A percentile compares a stretch with the other conserved stretches of the same genome.
These are phyloP conservation scores for Brachyhypopomus occidentalis DNA, from an alignment of 2,113 vertebrate species.

Conservation along the genomic window DNA sequence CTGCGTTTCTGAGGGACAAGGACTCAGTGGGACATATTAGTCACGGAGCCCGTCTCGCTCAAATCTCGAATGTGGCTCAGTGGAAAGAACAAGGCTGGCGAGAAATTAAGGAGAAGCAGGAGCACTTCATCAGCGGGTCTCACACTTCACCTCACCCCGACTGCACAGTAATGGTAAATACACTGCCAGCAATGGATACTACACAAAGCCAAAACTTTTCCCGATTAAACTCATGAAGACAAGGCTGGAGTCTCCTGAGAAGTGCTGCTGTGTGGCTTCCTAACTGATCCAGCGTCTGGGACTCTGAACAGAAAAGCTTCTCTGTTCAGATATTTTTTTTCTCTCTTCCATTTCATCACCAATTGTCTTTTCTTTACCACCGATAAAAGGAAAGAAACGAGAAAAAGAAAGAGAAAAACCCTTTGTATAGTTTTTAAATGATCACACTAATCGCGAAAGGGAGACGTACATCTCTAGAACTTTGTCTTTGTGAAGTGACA, in stretches of 20 bases:
- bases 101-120: conserved; percentile 70
- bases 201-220: not conserved
- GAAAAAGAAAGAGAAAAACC: not conserved
- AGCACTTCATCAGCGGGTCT: conserved; percentile 66
- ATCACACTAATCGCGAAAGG: not conserved
- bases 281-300: too few species aligned
- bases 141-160: conserved; percentile 45
- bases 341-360: not conserved
- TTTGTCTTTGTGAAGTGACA: not conserved
- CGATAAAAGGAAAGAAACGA: not conserved
- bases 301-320: too few species aligned
- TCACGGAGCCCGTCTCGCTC: conserved; percentile 69
- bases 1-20: conserved; percentile 37
- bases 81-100: conserved; percentile 68
- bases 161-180: not conserved
- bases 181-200: not conserved
- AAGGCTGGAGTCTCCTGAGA: not conserved
- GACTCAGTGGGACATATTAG: conserved; percentile 66
- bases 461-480: not conserved
- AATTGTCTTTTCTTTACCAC: not conserved
- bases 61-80: conserved; percentile 71
- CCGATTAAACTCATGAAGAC: not conserved
- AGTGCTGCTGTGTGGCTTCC: too few species aligned
- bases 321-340: not conserved
- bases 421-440: too few species aligned